Base-by-base conservation (phyloP, 2,113 vertebrate genomes). In the Dromiciops gliroides region DNA sequence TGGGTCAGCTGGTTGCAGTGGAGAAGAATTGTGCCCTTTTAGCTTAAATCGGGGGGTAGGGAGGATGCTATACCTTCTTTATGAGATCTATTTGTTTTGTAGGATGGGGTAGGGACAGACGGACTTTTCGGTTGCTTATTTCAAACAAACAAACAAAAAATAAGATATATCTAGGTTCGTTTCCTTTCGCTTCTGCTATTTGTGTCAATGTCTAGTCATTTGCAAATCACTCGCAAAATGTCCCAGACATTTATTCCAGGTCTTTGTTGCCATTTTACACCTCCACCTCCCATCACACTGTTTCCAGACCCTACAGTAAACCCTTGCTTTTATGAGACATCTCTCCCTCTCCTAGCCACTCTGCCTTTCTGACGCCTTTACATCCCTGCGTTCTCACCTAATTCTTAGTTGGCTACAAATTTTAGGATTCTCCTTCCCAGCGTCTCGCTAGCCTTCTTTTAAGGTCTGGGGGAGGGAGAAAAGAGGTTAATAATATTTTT, bases 201-300 rank as follows among this genome's bases (percentile, higher is more conserved):
- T 0, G 11, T 89, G 14, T 26, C 48, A 92, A 31, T 90, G 56
- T 93, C 91, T 50, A 92, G 16, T 92, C 90, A 91, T 94, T 89
- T 89, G 60, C 95, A 89, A 48, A 89, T 93, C 95, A 97, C 75
- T 83, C 89, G 95, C 89, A 4, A 90, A 97, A 89, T 10, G 93
- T 93, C 88, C 92, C 91, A 0, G 88, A 94, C 95, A 3, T 0
- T 56, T 4, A 0, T 93, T 94, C 47, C 67, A 96, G 95, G 48
- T 67, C 95, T 91, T 97, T 50, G 53, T 83, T 44, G 16, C 19
- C 22, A 28, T 49, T 50, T 67, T 28, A 48, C 89, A 50, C 48
- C 25, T 44, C 89, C 89, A 44, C n/a, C 25, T 50, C 48, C 25
- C 48, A 12, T 49, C 10, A 48, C 48, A 48, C 28, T 48, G 48